Evolutionary conservation across 1,140 invertebrate species (phyloP), one percentile per base, ranked within the genome.

Genomic region (Homarus americanus): DNA sequence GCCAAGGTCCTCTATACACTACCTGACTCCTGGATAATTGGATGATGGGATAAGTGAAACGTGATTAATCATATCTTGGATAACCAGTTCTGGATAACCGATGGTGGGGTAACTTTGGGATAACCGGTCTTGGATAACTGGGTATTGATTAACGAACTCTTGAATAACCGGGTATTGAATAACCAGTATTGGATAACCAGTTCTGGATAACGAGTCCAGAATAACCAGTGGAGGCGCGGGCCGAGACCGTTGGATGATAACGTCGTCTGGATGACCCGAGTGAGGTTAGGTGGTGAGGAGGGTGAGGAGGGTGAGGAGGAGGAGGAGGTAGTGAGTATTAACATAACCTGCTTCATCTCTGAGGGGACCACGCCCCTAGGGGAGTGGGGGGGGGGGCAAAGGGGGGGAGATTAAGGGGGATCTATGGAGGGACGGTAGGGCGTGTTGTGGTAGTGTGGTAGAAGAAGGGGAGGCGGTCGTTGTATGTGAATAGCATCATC

Each of bases 271-370:
- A 49, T 7, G n/a, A n/a, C n/a, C n/a, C n/a, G n/a, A n/a, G n/a
- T n/a, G n/a, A n/a, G n/a, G n/a, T n/a, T n/a, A n/a, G 44, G 44
- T 7, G 44, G 44, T 7, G 44, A 49, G 15, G 44, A 49, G 44
- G 44, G 44, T 4, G 44, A 12, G 20, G 20, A 63, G 20, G 9
- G 10, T 24, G 63, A 28, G 63, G 63, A 69, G n/a, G n/a, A 32
- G 4, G 5, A 10, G 63, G 63, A 4, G 4, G 28, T 28, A 24
- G 10, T 24, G 24, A 5, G n/a, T 5, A 69, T 69, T 69, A 69
- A 28, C 63, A 69, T 69, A 69, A 69, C 63, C 28, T 69, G 63
- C n/a, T 69, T 69, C 63, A 69, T 69, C 63, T 69, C 63, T 32
- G 4, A 69, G 63, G 20, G n/a, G 63, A 4, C n/a, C 24, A 1